Percentiles rank a stretch among this genome's conserved stretches.
Evolutionary conservation across 2,113 vertebrate genomes (phyloP).

Genomic region (Bos javanicus): DNA sequence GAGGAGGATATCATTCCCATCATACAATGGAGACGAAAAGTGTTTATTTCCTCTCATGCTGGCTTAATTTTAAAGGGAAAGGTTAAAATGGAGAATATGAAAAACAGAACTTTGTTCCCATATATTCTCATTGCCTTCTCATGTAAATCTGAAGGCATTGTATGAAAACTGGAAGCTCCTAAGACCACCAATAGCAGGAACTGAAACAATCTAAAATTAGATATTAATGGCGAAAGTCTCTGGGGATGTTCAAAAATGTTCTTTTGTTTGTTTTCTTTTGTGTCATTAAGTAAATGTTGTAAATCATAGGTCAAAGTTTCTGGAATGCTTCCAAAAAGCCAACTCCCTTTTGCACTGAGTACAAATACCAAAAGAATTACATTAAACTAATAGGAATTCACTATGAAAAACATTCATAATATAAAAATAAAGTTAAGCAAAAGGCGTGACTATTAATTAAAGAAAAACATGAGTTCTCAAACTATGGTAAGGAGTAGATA

Average conservation of each 20-base stretch:
- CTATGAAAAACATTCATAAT: background rate
- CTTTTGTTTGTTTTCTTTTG: slow-evolving; percentile 49
- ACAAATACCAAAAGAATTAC: slow-evolving; percentile 6
- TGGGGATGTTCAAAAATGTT: slow-evolving; percentile 54
- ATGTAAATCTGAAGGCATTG: background rate
- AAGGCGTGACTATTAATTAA: background rate
- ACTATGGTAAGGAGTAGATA: background rate
- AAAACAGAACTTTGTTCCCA: background rate
- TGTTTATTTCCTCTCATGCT: slow-evolving; percentile 15
- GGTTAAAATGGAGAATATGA: slow-evolving; percentile 28
- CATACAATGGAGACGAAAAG: slow-evolving; percentile 1
- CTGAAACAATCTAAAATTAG: slow-evolving; percentile 39
- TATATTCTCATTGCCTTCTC: slow-evolving; percentile 7
- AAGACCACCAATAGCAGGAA: slow-evolving; percentile 47
- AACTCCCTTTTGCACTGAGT: slow-evolving; percentile 26
- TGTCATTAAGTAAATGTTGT: slow-evolving; percentile 57
- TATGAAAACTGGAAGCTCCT: slow-evolving; percentile 28
- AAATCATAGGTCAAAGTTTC: slow-evolving; percentile 57
- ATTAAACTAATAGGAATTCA: background rate
- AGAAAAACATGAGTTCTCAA: background rate
- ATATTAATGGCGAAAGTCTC: slow-evolving; percentile 61
- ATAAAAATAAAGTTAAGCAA: background rate
- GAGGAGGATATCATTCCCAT: slow-evolving; percentile 28
- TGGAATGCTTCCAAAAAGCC: slow-evolving; percentile 57
- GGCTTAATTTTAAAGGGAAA: slow-evolving; percentile 63